A percentile compares a stretch with the other conserved stretches of the same genome.
Evolutionary conservation across 37 sponge, comb jelly and placozoan genomes (phyloP).

Genomic region (Beroe forskalii): DNA sequence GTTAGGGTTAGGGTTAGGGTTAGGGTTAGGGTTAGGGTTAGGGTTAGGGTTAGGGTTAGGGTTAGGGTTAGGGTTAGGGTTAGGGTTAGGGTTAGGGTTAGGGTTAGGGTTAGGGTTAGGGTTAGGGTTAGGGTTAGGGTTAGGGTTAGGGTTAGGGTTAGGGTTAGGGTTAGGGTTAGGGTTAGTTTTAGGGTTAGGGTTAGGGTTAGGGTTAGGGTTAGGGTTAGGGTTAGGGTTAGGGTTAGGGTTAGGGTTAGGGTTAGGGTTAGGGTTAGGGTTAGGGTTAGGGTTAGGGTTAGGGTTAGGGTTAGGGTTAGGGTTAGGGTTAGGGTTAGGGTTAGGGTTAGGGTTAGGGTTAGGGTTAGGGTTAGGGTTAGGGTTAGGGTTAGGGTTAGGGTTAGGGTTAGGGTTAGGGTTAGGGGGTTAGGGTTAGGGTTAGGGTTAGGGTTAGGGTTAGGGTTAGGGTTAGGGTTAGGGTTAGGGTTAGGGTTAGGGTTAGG

Average conservation of each 20-base stretch:
- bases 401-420: constrained; percentile 74
- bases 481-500: constrained; percentile 74
- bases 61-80: too few species aligned
- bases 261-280: constrained; percentile 75
- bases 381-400: constrained; percentile 74
- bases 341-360: constrained; percentile 71
- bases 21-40: too few species aligned
- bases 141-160: too few species aligned
- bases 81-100: too few species aligned
- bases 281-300: constrained; percentile 72
- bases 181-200: too few species aligned
- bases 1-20: too few species aligned
- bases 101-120: too few species aligned
- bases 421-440: too few species aligned
- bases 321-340: constrained; percentile 67
- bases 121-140: too few species aligned
- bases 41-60: too few species aligned
- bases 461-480: constrained; percentile 76
- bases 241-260: constrained; percentile 72
- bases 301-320: constrained; percentile 71
- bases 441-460: constrained; percentile 75
- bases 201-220: constrained; percentile 76
- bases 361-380: constrained; percentile 71
- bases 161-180: constrained; percentile 76
- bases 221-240: constrained; percentile 73